Evolutionary conservation across 2,113 vertebrate genomes (phyloP).

Genomic region (Anarrhichthys ocellatus): DNA sequence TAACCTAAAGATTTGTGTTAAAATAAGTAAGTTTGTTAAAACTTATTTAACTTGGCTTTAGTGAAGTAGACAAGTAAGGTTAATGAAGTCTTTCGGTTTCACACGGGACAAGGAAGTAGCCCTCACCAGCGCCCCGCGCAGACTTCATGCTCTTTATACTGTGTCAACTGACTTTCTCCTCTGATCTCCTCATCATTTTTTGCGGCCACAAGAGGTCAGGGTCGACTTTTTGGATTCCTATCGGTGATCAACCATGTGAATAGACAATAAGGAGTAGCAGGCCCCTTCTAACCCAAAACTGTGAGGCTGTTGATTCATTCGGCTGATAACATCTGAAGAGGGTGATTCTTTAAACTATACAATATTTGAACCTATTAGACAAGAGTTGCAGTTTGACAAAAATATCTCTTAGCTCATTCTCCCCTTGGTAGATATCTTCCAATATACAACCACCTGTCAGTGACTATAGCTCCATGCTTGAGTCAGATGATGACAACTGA

Average conservation of each 20-base stretch:
- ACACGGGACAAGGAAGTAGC: neutral
- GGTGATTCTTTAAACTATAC: neutral
- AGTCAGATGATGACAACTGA: neutral
- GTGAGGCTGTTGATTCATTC: no score
- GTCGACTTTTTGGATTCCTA: no score
- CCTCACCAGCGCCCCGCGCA: no score
- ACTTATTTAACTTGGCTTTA: neutral
- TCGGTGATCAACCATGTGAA: no score
- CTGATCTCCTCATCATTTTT: no score
- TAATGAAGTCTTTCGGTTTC: neutral
- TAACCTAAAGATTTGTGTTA: neutral
- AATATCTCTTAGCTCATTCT: neutral
- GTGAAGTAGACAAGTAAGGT: neutral
- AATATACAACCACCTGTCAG: neutral
- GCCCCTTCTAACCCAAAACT: no score
- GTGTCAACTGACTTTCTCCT: no score
- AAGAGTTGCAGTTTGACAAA: neutral
- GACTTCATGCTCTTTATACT: no score
- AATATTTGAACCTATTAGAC: neutral
- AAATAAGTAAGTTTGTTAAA: neutral
- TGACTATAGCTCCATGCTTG: neutral
- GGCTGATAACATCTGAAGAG: no score
- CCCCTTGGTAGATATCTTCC: neutral
- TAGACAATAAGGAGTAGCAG: no score
- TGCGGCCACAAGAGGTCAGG: no score